These are phyloP conservation scores for Chrysodeixis includens DNA, from an alignment of 2,888 invertebrate genomes.

Conservation along the genomic window DNA sequence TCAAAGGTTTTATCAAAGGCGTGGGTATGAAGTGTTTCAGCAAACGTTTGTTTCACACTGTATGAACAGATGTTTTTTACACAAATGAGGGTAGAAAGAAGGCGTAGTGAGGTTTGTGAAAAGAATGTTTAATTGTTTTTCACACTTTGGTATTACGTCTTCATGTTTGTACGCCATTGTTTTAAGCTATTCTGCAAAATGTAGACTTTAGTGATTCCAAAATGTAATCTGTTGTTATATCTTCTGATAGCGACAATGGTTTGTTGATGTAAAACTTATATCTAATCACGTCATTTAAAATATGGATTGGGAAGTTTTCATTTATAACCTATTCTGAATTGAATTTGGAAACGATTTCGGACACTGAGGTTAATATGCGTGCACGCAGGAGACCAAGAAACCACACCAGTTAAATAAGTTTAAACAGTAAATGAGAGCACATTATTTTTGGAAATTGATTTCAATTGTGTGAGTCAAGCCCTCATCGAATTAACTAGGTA, in stretches of 20 bases:
- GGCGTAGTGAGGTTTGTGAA: constrained; percentile 31
- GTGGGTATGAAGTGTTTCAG: constrained; percentile 52
- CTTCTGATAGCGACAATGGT: too few relatives aligned
- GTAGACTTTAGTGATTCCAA: too few relatives aligned
- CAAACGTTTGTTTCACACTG: constrained; percentile 35
- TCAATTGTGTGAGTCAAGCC: constrained; percentile 26
- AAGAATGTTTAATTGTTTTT: constrained; percentile 15
- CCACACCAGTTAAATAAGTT: background rate
- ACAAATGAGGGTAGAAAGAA: constrained; percentile 35
- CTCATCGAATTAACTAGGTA: constrained; percentile 35
- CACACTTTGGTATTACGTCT: background rate
- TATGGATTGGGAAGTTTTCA: too few relatives aligned
- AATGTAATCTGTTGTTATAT: too few relatives aligned
- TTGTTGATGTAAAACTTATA: too few relatives aligned
- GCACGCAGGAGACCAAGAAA: too few relatives aligned
- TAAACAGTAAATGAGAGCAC: constrained; percentile 22
- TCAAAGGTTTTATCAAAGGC: too few relatives aligned
- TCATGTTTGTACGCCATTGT: too few relatives aligned
- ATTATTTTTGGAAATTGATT: constrained; percentile 29
- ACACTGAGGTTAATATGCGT: too few relatives aligned
- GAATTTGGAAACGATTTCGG: too few relatives aligned
- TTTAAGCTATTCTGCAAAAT: background rate
- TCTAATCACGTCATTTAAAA: too few relatives aligned
- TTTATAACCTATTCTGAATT: too few relatives aligned
- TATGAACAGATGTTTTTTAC: constrained; percentile 28